Percentiles rank a stretch among this genome's conserved stretches.
Evolutionary conservation across 2,113 vertebrate genomes (phyloP).

Genomic region (Sceloporus undulatus): DNA sequence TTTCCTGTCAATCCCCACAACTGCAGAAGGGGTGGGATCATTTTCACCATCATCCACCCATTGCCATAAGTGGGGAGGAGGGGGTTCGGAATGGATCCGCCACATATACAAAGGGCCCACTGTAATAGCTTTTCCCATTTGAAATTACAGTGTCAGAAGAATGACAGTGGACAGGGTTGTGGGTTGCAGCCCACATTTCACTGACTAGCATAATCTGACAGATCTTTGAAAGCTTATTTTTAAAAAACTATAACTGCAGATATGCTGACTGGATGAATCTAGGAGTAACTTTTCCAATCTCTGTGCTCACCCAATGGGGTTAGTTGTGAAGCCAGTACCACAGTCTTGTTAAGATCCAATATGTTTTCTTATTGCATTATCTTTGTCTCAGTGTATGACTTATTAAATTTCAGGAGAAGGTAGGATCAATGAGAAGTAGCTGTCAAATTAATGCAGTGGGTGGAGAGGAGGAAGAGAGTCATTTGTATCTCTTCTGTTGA

Average conservation of each 20-base stretch:
- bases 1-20: not conserved
- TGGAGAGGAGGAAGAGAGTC: not conserved
- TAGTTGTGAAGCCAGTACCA: not conserved
- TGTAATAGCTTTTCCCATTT: not conserved
- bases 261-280: too few relatives aligned
- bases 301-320: not conserved
- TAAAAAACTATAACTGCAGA: too few relatives aligned
- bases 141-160: not conserved
- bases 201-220: too few relatives aligned
- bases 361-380: not conserved
- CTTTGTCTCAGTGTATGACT: not conserved
- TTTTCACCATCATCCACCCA: not conserved
- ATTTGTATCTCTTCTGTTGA: constrained; percentile 8
- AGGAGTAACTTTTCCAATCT: too few relatives aligned
- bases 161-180: not conserved
- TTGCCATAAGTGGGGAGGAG: too few relatives aligned
- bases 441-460: constrained; percentile 8
- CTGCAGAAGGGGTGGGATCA: not conserved
- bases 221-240: too few relatives aligned
- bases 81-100: not conserved
- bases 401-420: not conserved
- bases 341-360: not conserved
- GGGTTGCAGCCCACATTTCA: not conserved
- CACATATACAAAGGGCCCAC: not conserved
- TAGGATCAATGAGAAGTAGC: constrained; percentile 14